A percentile compares a stretch with the other conserved stretches of the same genome.
These are phyloP conservation scores for Rotaria socialis DNA, from an alignment of 2,888 invertebrate species.

Conservation along the genomic window DNA sequence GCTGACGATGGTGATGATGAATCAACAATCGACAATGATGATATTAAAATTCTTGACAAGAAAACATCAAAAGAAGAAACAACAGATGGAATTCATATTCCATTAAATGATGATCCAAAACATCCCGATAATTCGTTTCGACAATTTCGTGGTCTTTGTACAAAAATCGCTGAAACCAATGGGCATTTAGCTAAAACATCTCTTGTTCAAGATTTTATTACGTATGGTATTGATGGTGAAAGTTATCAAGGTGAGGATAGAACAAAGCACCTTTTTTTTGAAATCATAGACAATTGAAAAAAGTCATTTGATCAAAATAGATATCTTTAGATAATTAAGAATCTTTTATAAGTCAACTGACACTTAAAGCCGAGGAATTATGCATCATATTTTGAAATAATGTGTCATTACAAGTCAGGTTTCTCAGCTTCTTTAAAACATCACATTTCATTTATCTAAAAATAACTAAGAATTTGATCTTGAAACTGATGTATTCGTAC, in stretches of 20 bases:
- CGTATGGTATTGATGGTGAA: constrained; percentile 51
- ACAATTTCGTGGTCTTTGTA: constrained; percentile 73
- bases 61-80: neutral
- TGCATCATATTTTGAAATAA: too few relatives aligned
- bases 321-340: too few relatives aligned
- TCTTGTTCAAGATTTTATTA: constrained; percentile 50
- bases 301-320: too few relatives aligned
- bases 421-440: too few relatives aligned
- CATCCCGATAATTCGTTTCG: constrained; percentile 71
- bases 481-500: too few relatives aligned
- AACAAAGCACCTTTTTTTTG: too few relatives aligned
- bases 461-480: too few relatives aligned
- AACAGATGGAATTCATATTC: neutral
- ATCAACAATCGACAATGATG: neutral
- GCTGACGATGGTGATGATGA: neutral
- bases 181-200: constrained; percentile 78
- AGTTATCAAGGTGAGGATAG: constrained; percentile 50
- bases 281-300: too few relatives aligned
- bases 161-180: constrained; percentile 71
- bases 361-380: too few relatives aligned
- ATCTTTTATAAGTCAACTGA: too few relatives aligned
- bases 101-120: constrained; percentile 6
- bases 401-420: too few relatives aligned
- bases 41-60: neutral
- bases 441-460: too few relatives aligned